Percentiles rank a stretch among this genome's conserved stretches.
These are phyloP conservation scores for Thumatha senex DNA, from an alignment of 2,888 invertebrate species.

Conservation along the genomic window DNA sequence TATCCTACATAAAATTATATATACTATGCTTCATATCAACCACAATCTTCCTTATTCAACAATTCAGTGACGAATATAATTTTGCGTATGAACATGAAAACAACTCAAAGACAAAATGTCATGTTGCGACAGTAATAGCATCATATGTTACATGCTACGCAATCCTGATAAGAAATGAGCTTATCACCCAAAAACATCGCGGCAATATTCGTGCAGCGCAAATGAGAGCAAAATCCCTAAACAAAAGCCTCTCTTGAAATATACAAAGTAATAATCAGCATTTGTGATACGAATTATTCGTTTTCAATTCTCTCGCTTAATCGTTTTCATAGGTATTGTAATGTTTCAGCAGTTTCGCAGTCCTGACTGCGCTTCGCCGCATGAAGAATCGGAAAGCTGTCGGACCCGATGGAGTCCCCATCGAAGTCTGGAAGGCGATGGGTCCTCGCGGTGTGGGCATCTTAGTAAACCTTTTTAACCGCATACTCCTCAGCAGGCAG, in stretches of 20 bases:
- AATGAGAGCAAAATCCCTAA: conserved; percentile 27
- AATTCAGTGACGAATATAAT: background rate
- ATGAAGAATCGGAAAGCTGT: too few species aligned
- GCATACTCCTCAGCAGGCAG: too few species aligned
- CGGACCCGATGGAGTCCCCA: too few species aligned
- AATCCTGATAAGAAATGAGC: conserved; percentile 61
- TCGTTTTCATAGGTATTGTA: conserved; percentile 4
- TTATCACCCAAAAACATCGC: conserved; percentile 60
- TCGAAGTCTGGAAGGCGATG: too few species aligned
- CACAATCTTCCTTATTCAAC: too few species aligned
- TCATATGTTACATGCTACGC: conserved; percentile 51
- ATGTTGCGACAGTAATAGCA: conserved; percentile 45
- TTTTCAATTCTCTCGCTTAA: background rate
- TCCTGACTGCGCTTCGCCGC: too few species aligned
- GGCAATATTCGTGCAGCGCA: conserved; percentile 52
- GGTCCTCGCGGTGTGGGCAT: too few species aligned
- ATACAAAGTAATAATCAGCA: conserved; percentile 6
- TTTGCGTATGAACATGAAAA: conserved; percentile 14
- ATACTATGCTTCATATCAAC: too few species aligned
- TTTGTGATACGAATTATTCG: background rate
- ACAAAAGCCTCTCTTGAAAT: background rate
- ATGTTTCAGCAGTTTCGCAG: too few species aligned
- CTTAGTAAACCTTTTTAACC: too few species aligned
- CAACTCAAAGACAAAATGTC: conserved; percentile 39
- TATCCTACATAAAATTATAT: too few species aligned